phyloP scores from a whole-genome alignment of 2,113 vertebrate genomes.

The Chunga burmeisteri region DNA sequence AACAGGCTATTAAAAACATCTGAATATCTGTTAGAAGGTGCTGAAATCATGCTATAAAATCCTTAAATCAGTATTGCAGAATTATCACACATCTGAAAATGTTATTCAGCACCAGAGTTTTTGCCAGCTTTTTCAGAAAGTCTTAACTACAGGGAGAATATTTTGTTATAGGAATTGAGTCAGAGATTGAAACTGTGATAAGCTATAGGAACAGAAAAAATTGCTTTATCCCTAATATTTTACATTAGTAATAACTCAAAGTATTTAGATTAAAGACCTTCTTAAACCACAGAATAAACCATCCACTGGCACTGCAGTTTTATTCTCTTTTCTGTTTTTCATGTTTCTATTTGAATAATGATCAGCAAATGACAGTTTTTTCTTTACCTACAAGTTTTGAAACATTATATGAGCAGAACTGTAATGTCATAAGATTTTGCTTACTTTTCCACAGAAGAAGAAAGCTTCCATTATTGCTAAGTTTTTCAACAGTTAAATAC shows the following conservation, averaged over 20 bases:
- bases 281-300: background rate
- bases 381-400: background rate
- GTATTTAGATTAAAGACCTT: background rate
- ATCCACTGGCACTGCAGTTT: background rate
- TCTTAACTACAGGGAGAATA: background rate
- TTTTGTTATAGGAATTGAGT: background rate
- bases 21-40: background rate
- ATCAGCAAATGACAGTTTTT: background rate
- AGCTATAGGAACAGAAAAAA: background rate
- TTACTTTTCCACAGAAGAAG: background rate
- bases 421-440: background rate
- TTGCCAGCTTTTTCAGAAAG: background rate
- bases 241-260: background rate
- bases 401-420: background rate
- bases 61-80: background rate
- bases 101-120: background rate
- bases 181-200: background rate
- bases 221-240: background rate
- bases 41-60: background rate
- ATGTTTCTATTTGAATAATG: background rate
- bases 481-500: background rate
- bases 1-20: background rate
- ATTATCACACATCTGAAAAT: background rate
- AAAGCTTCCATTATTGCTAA: background rate
- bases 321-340: background rate